phyloP scores from a whole-genome alignment of 2,888 invertebrate genomes.

The Parelbella ahira region DNA sequence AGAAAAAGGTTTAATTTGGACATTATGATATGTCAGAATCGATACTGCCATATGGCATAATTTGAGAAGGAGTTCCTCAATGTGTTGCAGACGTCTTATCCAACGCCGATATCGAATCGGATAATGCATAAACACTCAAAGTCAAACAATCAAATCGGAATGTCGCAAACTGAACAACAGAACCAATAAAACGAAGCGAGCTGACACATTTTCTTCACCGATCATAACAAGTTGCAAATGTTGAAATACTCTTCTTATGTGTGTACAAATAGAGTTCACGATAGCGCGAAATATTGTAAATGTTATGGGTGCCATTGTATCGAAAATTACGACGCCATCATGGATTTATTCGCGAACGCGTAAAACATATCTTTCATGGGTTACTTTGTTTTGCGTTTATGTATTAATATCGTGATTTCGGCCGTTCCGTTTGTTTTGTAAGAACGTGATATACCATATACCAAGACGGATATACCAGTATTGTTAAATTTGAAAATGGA shows the following conservation, averaged over 20 bases:
- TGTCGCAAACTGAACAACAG: slow-evolving; percentile 20
- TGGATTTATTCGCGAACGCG: slow-evolving; percentile 20
- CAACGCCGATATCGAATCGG: background rate
- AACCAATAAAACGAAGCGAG: slow-evolving; percentile 21
- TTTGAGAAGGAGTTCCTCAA: too few relatives aligned
- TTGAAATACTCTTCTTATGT: slow-evolving; percentile 8
- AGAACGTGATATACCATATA: too few relatives aligned
- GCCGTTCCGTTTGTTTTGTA: background rate
- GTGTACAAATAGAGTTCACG: slow-evolving; percentile 1
- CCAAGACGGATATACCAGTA: too few relatives aligned
- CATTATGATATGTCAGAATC: too few relatives aligned
- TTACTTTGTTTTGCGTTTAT: slow-evolving; percentile 15
- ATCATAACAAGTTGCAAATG: slow-evolving; percentile 18
- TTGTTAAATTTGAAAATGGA: too few relatives aligned
- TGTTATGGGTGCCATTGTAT: slow-evolving; percentile 33
- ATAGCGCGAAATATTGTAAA: slow-evolving; percentile 8
- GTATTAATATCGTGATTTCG: slow-evolving; percentile 13
- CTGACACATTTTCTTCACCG: slow-evolving; percentile 20
- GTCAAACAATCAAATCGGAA: slow-evolving; percentile 14
- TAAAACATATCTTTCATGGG: slow-evolving; percentile 18
- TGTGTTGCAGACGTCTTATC: too few relatives aligned
- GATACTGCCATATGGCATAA: too few relatives aligned
- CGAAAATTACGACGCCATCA: slow-evolving; percentile 42
- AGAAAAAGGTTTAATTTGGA: too few relatives aligned
- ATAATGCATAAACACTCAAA: slow-evolving; percentile 2